Evolutionary conservation across 2,113 vertebrate genomes (phyloP).

Genomic region (Leptobrachium ailaonicum): DNA sequence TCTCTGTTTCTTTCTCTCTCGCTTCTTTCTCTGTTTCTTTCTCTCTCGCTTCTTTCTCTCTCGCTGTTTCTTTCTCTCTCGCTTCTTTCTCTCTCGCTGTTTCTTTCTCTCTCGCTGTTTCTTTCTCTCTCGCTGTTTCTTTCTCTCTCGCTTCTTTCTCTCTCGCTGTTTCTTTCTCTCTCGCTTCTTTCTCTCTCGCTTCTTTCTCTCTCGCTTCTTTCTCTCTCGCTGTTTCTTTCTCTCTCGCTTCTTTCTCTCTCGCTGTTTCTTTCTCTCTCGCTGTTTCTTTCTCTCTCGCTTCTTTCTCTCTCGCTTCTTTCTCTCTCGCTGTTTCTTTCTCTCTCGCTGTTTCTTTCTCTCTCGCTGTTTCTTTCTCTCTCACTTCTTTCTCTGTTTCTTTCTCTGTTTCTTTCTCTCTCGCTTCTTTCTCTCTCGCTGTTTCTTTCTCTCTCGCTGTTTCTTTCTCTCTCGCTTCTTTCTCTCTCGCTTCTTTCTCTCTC

Average conservation of each 20-base stretch:
- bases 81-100: not conserved
- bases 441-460: not conserved
- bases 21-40: not conserved
- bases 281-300: not conserved
- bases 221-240: not conserved
- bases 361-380: not conserved
- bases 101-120: not conserved
- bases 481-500: not conserved
- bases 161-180: not conserved
- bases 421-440: not conserved
- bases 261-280: not conserved
- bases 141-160: not conserved
- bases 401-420: not conserved
- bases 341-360: too few species aligned
- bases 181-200: not conserved
- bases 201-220: too few species aligned
- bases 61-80: not conserved
- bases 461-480: not conserved
- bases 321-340: not conserved
- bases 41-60: not conserved
- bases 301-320: not conserved
- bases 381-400: not conserved
- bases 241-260: too few species aligned
- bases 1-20: not conserved
- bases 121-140: not conserved